Base-by-base conservation (phyloP, 2,797 vertebrate genomes). In the Gambelia wislizenii region DNA sequence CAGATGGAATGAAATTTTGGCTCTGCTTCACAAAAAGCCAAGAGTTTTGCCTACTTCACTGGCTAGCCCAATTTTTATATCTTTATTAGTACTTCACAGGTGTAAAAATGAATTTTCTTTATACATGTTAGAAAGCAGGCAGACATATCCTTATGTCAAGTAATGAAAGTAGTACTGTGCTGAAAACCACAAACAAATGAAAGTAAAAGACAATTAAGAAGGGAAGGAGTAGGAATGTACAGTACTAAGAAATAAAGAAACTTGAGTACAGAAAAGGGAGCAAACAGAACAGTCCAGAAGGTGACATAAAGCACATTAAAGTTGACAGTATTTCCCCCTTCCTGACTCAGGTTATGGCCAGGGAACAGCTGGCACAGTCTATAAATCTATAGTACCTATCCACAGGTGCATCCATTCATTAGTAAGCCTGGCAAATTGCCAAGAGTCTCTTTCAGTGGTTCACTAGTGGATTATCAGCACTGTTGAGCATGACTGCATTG, bases 151-250 rank as follows among this genome's bases (percentile, higher is more conserved):
- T 83, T 8, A 67, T 9, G 12, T 49, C 39, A 49, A 10, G 2
- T 9, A 89, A 84, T 85, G 76, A 39, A 39, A 18, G 2, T 18
- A 10, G 33, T 61, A 88, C 70, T 47, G 33, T 61, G 88, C 70
- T 47, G 42, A 91, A 84, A 22, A 76, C 74, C 76, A 0, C 18
- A 80, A 30, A 89, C 27, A 87, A 87, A 70, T 10, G 27, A 56
- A 56, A 83, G 47, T 69, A 86, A 54, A 92, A 74, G 67, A 70
- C 9, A 93, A 59, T 30, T 76, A 83, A 87, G 36, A 83, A 81
- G 33, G 83, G 76, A 69, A 80, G 85, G 84, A 36, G 42, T 14
- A 76, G 0, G 67, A 90, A 82, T 85, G 81, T 88, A 90, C 72
- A 78, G 2, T 61, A 12, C 1, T 0, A 84, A 78, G 10, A 84